These are phyloP conservation scores for Scaptomyza parva DNA, from an alignment of 2,888 invertebrate genomes.

Conservation along the genomic window DNA sequence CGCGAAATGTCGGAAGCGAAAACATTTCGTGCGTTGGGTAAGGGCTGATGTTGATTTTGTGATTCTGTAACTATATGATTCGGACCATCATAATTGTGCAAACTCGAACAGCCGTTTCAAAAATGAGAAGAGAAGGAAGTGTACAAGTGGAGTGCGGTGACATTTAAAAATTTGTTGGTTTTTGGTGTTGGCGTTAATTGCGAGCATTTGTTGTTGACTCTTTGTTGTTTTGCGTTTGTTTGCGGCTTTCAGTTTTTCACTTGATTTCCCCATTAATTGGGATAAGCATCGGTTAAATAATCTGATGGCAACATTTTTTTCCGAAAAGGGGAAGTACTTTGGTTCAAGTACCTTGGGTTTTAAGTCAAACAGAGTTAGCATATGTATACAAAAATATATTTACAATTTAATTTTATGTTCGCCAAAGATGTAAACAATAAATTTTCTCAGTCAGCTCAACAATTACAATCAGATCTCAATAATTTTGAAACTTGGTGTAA, in stretches of 20 bases:
- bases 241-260: slow-evolving; percentile 47
- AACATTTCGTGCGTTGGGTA: background rate
- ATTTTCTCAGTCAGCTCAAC: too few species aligned
- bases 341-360: background rate
- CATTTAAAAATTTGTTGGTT: slow-evolving; percentile 65
- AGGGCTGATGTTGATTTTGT: slow-evolving; percentile 39
- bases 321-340: background rate
- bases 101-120: slow-evolving; percentile 5
- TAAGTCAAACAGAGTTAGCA: background rate
- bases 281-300: slow-evolving; percentile 57
- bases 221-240: too few species aligned
- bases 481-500: too few species aligned
- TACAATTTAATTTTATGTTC: too few species aligned
- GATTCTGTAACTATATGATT: background rate
- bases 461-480: too few species aligned
- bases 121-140: slow-evolving; percentile 4
- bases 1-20: slow-evolving; percentile 50
- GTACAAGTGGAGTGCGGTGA: slow-evolving; percentile 37
- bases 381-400: background rate
- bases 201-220: slow-evolving; percentile 69
- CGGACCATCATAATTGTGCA: slow-evolving; percentile 30
- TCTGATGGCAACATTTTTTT: slow-evolving; percentile 14
- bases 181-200: slow-evolving; percentile 63
- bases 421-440: too few species aligned
- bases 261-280: slow-evolving; percentile 63